Evolutionary conservation across 2,797 vertebrate species (phyloP).

Genomic region (Rhinatrema bivittatum): DNA sequence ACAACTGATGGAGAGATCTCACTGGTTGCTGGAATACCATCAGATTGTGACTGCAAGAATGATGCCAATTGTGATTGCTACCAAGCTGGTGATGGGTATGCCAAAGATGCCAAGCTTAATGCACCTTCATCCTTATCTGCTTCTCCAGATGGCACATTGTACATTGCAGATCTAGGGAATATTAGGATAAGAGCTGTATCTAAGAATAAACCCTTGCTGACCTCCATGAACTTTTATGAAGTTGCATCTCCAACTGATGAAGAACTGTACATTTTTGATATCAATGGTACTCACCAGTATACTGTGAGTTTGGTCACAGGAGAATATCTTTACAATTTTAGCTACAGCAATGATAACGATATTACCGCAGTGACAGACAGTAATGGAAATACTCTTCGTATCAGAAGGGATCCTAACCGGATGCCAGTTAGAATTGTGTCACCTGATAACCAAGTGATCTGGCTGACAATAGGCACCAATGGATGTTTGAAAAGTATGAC

Average conservation of each 20-base stretch:
- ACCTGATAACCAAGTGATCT: conserved; percentile 95
- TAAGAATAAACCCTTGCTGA: conserved; percentile 73
- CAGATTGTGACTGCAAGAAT: conserved; percentile 94
- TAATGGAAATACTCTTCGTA: conserved; percentile 87
- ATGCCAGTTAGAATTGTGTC: conserved; percentile 90
- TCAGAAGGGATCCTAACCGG: conserved; percentile 83
- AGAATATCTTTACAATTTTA: conserved; percentile 88
- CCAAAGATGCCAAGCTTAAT: conserved; percentile 91
- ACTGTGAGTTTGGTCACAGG: conserved; percentile 87
- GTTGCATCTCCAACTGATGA: conserved; percentile 88
- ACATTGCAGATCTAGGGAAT: conserved; percentile 92
- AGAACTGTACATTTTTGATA: conserved; percentile 93
- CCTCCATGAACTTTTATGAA: conserved; percentile 76
- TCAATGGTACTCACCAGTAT: conserved; percentile 91
- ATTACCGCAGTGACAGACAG: conserved; percentile 86
- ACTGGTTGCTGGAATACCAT: conserved; percentile 80
- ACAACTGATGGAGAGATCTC: conserved; percentile 92
- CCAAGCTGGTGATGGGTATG: conserved; percentile 89
- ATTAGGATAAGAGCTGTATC: conserved; percentile 88
- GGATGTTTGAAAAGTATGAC: conserved; percentile 88
- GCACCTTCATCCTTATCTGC: conserved; percentile 87
- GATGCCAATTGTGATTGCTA: conserved; percentile 98
- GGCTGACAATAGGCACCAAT: conserved; percentile 89
- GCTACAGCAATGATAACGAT: conserved; percentile 92
- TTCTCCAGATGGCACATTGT: conserved; percentile 87